Evolutionary conservation across 2,797 vertebrate species (phyloP), one percentile per base, ranked within the genome.

Genomic region (Choloepus didactylus): DNA sequence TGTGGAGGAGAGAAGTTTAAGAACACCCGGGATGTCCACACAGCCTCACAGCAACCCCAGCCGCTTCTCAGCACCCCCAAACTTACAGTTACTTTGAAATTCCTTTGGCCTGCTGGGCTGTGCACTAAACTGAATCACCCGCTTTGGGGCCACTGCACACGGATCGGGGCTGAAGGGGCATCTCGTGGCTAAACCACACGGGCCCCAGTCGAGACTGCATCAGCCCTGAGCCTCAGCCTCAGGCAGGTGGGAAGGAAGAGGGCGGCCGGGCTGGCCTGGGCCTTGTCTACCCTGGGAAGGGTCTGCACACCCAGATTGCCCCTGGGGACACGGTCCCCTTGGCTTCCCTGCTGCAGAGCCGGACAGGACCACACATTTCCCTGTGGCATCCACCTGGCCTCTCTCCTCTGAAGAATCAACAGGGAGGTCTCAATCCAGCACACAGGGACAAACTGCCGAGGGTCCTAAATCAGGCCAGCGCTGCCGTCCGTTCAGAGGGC

Each of bases 341-440:
- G 5, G n/a, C 12, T 11, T n/a, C 62, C 67, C 41, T 27, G 62
- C 16, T 15, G 44, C 25, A 41, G 70, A 72, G 18, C 31, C 1
- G 0, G 4, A 4, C 1, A 46, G 31, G 86, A 76, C 76, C 77
- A 59, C 51, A 72, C 60, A 15, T 92, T 38, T 92, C 87, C 87
- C 91, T 31, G 69, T 0, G 81, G 92, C 79, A 86, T 90, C 96
- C 93, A 83, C 87, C 95, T 49, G 16, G 59, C 81, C 9, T 0
- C 91, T 96, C 93, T 92, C 44, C 94, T 7, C 95, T 72, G 92
- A 88, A 90, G 95, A 91, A 98, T 98, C 98, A 99, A 99, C 98
- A 97, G 99, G 98, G 97, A 97, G 98, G 97, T 98, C 98, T 99
- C 99, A 99, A 98, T 99, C 98, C 98, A 98, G 98, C 98, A 99